Conservation (phyloP, 2,888 invertebrate species). For the Parnassius glacialis region DNA sequence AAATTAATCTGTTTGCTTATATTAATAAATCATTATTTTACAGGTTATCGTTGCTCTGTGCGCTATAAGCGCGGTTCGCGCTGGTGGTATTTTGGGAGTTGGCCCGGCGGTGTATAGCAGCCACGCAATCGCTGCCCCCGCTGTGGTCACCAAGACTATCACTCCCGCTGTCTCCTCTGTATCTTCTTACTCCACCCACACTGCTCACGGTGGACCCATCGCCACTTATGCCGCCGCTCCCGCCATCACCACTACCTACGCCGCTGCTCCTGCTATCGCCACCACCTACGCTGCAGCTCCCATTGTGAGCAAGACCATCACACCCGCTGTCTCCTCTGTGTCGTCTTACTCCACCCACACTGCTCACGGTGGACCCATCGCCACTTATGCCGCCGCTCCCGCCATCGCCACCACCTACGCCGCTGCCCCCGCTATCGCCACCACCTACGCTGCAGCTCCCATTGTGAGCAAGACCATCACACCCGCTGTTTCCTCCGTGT, state of each 20-base stretch:
- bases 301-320: constrained; percentile 41
- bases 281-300: constrained; percentile 45
- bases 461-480: constrained; percentile 41
- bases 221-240: constrained; percentile 58
- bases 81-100: constrained; percentile 74
- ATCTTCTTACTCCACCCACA: constrained; percentile 36
- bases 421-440: constrained; percentile 36
- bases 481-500: constrained; percentile 40
- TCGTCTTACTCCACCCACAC: constrained; percentile 38
- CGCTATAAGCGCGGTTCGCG: constrained; percentile 80
- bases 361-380: constrained; percentile 32
- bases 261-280: constrained; percentile 37
- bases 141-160: constrained; percentile 35
- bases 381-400: constrained; percentile 35
- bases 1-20: constrained; percentile 9
- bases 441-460: constrained; percentile 45
- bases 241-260: constrained; percentile 41
- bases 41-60: constrained; percentile 81
- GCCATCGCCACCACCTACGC: constrained; percentile 35
- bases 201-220: constrained; percentile 35
- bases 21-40: constrained; percentile 28
- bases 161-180: constrained; percentile 35
- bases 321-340: constrained; percentile 36
- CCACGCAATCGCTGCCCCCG: constrained; percentile 62
- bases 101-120: constrained; percentile 73